Base-by-base conservation (phyloP, 2,888 invertebrate genomes). In the Drepana falcataria region DNA sequence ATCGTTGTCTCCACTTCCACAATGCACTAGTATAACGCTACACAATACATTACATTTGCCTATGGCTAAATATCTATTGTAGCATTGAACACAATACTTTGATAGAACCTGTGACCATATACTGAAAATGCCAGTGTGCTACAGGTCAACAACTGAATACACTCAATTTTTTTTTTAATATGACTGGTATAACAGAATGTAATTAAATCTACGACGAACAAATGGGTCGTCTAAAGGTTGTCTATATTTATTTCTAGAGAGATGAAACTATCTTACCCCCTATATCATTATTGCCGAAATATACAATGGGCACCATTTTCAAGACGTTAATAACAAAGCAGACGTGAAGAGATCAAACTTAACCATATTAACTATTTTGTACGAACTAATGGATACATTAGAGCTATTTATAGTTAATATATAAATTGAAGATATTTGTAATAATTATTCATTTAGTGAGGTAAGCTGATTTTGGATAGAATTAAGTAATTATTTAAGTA, bases 271-370 rank as follows among this genome's bases (percentile, higher is more conserved):
- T 44, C 41, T 44, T 44, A 44, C 2, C 44, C 9, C 6, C 6
- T 66, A 64, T 67, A 75, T 78, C 72, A 78, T 79, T 81, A 82
- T 82, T 81, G 81, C 83, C 78, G 76, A 76, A 69, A 65, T 60
- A 72, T 77, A 78, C 66, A 71, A 68, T 71, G 75, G 75, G 77
- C 78, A 79, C 78, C 77, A 74, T 77, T 69, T 69, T 63, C 61
- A 67, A 70, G 66, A 69, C 63, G 61, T 61, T 64, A 60, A 59
- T 63, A 62, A 56, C 63, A 58, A 52, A 65, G 53, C 55, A 65
- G 57, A 57, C 9, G 1, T 44, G 44, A 9, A 44, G 2, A 44
- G 9, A 44, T 44, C 44, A 3, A 44, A 44, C 9, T 44, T 44
- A 9, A 9, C 9, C 44, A 44, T 40, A 40, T 9, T 44, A 44